Conservation (phyloP, 2,888 invertebrate genomes). For the Machimus atricapillus region DNA sequence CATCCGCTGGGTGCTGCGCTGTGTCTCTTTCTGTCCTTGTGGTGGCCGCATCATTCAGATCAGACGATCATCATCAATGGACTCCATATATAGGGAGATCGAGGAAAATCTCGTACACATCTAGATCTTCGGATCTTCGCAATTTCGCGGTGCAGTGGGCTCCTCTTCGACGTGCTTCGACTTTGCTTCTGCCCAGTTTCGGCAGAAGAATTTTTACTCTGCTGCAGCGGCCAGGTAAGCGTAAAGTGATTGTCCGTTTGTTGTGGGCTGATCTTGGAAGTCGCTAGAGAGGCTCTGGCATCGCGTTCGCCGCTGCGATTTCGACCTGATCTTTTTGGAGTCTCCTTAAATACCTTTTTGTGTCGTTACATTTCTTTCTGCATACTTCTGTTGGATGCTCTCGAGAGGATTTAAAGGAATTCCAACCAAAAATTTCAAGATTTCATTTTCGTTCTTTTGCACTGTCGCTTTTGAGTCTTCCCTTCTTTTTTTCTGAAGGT, state of each 20-base stretch:
- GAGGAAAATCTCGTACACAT: not conserved
- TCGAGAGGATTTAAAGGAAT: conserved; percentile 14
- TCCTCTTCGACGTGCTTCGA: not conserved
- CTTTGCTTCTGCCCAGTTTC: not conserved
- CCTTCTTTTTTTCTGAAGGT: not conserved
- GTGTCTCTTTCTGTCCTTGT: not conserved
- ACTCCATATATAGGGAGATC: conserved; percentile 18
- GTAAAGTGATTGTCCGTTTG: conserved; percentile 21
- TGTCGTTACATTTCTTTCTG: conserved; percentile 19
- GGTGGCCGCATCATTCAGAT: not conserved
- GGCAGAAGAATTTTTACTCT: conserved; percentile 11
- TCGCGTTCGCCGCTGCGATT: not conserved
- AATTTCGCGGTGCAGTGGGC: not conserved
- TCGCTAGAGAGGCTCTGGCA: not conserved
- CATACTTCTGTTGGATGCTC: not conserved
- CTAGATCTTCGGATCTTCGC: not conserved
- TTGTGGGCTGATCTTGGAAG: not conserved
- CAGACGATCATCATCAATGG: conserved; percentile 30
- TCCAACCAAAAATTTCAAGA: not conserved
- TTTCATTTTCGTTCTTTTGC: not conserved
- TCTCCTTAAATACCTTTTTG: conserved; percentile 16
- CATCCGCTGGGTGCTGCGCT: not conserved
- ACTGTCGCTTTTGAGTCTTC: not conserved
- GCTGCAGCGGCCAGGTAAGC: not conserved
- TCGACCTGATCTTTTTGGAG: not conserved